Base-by-base conservation (phyloP, 2,888 invertebrate species). In the Pyrrhosoma nymphula region DNA sequence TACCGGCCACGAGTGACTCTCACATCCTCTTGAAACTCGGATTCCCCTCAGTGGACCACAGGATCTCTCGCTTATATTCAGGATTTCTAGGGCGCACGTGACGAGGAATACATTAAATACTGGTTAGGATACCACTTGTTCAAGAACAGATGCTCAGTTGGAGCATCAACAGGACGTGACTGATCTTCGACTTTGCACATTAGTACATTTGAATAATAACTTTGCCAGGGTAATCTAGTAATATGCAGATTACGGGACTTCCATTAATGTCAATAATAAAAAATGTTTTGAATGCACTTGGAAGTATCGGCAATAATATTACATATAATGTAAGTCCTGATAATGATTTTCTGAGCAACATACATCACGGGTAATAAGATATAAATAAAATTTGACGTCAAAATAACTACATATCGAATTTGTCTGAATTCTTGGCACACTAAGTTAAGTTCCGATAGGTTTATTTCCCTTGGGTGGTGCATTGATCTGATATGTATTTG, bases 21-120 rank as follows among this genome's bases (percentile, higher is more conserved):
- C 18, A 82, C n/a, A 35, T 35, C 30, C 26, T 35, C 30, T 35
- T 82, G 26, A 35, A 82, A 82, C 35, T 35, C 14, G 14, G 35
- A 82, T 82, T 82, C 82, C 30, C 30, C 82, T 35, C 6, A 8
- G 82, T 82, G 82, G 16, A 14, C 30, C 10, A 82, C 12, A 35
- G 82, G 35, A 12, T 35, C 82, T 35, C 82, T 82, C 18, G 23
- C 35, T 82, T 82, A 18, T 35, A 18, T 82, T 35, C 69, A 1
- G 69, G 82, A 30, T 30, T 82, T 82, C 30, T 8, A 12, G 1
- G 23, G 12, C 16, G 82, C 16, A 3, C 82, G 82, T 82, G 82
- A n/a, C 82, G 35, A 16, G 12, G 82, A 82, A 82, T 82, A 82
- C 35, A 82, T 82, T 82, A 82, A 82, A 82, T 82, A 35, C 82